Evolutionary conservation across 2,888 invertebrate species (phyloP).

Genomic region (Branchellion lobata): DNA sequence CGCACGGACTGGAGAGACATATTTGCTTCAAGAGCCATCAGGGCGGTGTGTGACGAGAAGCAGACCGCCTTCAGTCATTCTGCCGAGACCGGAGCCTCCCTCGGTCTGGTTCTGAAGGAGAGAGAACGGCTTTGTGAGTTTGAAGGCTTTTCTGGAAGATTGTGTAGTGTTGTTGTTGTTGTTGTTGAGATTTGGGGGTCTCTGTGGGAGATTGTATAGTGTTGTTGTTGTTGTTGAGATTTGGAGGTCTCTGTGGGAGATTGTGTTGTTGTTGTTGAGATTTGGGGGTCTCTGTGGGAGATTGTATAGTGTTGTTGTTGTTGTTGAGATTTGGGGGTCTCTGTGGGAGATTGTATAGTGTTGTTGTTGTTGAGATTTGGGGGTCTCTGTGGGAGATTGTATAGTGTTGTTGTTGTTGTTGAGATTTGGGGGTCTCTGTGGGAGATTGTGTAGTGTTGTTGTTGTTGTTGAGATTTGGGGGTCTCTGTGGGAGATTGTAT

Average conservation of each 20-base stretch:
- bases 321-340: too few species aligned
- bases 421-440: too few species aligned
- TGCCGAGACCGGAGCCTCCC: constrained; percentile 85
- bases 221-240: background rate
- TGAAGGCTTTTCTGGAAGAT: constrained; percentile 53
- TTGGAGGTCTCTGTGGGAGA: background rate
- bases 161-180: background rate
- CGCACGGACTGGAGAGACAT: constrained; percentile 87
- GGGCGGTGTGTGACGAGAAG: constrained; percentile 83
- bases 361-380: too few species aligned
- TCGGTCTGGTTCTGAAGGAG: constrained; percentile 82
- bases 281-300: too few species aligned
- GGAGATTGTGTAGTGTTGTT: too few species aligned
- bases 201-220: constrained; percentile 49
- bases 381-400: too few species aligned
- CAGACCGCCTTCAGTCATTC: constrained; percentile 88
- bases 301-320: too few species aligned
- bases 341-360: too few species aligned
- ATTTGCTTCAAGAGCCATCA: constrained; percentile 80
- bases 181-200: too few species aligned
- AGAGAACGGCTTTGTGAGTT: constrained; percentile 85
- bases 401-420: too few species aligned
- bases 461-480: too few species aligned
- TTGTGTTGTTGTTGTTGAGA: background rate
- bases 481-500: too few species aligned